Percentiles rank a stretch among this genome's conserved stretches.
phyloP scores from a whole-genome alignment of 2,113 vertebrate genomes.

The Dicrurus megarhynchus region DNA sequence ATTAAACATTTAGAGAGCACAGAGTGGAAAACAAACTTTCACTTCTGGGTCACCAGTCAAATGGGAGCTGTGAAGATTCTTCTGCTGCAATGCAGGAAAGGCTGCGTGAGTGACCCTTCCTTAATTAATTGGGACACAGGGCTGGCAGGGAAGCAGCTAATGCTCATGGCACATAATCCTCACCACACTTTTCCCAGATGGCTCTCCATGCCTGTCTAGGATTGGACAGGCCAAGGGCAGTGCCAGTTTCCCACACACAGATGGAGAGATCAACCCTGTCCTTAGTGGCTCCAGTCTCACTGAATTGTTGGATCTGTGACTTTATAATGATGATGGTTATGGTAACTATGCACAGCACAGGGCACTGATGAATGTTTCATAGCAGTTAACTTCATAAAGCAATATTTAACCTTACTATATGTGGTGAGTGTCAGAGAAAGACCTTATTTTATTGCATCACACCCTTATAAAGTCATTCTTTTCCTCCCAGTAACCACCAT shows the following conservation, averaged over 20 bases:
- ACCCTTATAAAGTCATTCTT: background rate
- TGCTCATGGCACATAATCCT: background rate
- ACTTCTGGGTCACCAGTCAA: background rate
- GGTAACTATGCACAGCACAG: background rate
- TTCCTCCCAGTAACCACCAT: background rate
- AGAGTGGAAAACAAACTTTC: background rate
- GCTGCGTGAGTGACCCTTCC: background rate
- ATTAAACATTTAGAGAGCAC: background rate
- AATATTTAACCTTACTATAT: background rate
- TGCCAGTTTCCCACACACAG: background rate
- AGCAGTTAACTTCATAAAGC: background rate
- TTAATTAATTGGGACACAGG: background rate
- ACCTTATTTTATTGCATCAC: background rate
- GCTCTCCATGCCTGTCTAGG: background rate
- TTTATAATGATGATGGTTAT: background rate
- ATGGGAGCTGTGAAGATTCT: background rate
- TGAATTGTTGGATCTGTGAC: background rate
- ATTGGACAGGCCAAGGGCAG: background rate
- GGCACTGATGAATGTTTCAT: background rate
- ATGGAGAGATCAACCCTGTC: background rate
- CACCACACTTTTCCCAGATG: background rate
- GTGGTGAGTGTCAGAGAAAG: background rate
- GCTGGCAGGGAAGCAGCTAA: background rate
- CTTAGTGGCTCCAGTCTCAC: background rate
- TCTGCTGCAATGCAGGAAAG: background rate